Base-by-base conservation (phyloP, 2,113 vertebrate genomes). In the Alces alces region DNA sequence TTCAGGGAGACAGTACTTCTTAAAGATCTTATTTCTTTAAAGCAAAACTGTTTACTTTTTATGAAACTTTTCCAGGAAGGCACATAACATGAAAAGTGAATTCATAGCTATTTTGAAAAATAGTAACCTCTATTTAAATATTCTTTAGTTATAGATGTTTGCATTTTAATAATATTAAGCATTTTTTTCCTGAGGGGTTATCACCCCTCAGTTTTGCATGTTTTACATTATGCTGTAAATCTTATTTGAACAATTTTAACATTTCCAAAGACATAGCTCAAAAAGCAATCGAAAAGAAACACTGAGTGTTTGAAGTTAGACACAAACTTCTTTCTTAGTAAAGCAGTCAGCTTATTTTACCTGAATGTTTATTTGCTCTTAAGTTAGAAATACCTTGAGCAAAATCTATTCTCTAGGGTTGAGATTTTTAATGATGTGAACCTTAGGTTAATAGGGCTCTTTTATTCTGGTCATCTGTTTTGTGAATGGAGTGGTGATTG, bases 231-330 rank as follows among this genome's bases (percentile, higher is more conserved):
- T 61, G 33, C 33, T 64, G 21, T 96, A 92, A 84, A 85, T 87
- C 89, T 93, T 73, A 27, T 33, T 55, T 93, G 64, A 73, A 89
- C 15, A 89, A 50, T 88, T 85, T 73, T 85, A 54, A 50, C 33
- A 82, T 89, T 95, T 93, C 21, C 33, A 82, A 83, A 57, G 50
- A 33, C 27, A 5, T 36, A 57, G 36, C 17, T 94, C 45, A 57
- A 7, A 95, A 97, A 86, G 16, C 4, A 66, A 79, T 79, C 91
- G 92, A 47, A 95, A 96, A 93, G 55, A 96, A 86, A 66, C 10
- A 30, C 57, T 70, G 54, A 90, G 13, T 12, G 64, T 83, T 86
- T 96, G 82, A 66, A 61, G 58, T 66, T 17, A 84, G 85, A 90
- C 12, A 50, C 23, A 70, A 10, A 1, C 13, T 43, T 14, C 0